A percentile compares a stretch with the other conserved stretches of the same genome.
phyloP scores from a whole-genome alignment of 2,113 vertebrate species.

The Chaetodon trifascialis region DNA sequence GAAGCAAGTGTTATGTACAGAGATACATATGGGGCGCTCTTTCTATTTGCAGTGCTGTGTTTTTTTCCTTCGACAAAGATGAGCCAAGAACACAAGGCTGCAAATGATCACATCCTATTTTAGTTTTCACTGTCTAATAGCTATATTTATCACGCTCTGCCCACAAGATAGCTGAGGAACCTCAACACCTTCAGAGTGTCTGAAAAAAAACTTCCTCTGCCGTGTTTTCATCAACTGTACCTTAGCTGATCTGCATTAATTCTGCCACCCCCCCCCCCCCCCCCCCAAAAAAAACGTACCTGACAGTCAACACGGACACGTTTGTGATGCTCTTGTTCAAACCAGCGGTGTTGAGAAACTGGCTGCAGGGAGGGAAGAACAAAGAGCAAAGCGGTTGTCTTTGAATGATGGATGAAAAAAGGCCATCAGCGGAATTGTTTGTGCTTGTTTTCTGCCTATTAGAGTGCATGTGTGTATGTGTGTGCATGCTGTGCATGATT shows the following conservation, averaged over 20 bases:
- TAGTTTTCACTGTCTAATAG: slow-evolving; percentile 52
- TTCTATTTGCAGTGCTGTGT: slow-evolving; percentile 50
- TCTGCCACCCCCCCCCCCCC: not conserved
- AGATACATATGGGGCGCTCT: slow-evolving; percentile 33
- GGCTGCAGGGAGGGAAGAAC: slow-evolving; percentile 36
- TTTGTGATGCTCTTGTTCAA: slow-evolving; percentile 19
- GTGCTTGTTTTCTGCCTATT: slow-evolving; percentile 63
- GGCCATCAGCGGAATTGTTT: slow-evolving; percentile 63
- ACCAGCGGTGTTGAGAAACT: slow-evolving; percentile 26
- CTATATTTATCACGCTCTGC: slow-evolving; percentile 64
- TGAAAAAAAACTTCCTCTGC: slow-evolving; percentile 35
- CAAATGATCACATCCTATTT: slow-evolving; percentile 61
- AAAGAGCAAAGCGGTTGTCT: slow-evolving; percentile 47
- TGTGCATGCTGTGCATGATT: slow-evolving; percentile 60
- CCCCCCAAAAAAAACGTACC: not conserved
- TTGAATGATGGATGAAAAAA: slow-evolving; percentile 59
- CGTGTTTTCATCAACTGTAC: slow-evolving; percentile 29
- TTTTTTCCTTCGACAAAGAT: slow-evolving; percentile 34
- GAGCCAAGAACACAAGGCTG: slow-evolving; percentile 65
- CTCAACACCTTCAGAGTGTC: slow-evolving; percentile 28
- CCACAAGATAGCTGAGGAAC: slow-evolving; percentile 51
- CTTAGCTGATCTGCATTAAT: not conserved
- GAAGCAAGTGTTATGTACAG: slow-evolving; percentile 57
- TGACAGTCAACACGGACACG: not conserved
- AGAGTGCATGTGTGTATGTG: slow-evolving; percentile 29